These are phyloP conservation scores for Eudemis profundana DNA, from an alignment of 2,888 invertebrate species.

Conservation along the genomic window DNA sequence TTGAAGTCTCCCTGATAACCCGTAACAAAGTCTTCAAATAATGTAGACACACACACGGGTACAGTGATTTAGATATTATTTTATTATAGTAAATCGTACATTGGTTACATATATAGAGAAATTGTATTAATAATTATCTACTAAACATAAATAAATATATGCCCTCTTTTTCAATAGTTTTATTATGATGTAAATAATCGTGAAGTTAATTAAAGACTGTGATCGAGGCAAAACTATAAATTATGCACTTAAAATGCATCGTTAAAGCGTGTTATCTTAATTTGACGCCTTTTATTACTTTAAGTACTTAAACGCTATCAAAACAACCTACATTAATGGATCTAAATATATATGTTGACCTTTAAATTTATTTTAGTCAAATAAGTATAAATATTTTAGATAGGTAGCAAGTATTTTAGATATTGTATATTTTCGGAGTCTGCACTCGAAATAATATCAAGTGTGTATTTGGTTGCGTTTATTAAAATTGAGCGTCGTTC, in stretches of 20 bases:
- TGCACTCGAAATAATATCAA: no score
- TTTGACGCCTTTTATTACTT: slow-evolving; percentile 21
- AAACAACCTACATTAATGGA: slow-evolving; percentile 5
- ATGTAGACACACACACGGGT: no score
- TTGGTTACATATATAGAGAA: no score
- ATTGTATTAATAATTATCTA: no score
- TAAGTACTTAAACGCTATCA: slow-evolving; percentile 14
- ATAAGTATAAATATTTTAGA: neutral
- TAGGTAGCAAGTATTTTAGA: neutral
- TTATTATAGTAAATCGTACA: no score
- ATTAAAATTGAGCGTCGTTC: no score
- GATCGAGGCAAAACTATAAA: slow-evolving; percentile 17
- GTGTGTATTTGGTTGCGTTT: no score
- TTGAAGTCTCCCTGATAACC: no score
- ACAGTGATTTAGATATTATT: no score
- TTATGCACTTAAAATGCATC: slow-evolving; percentile 24
- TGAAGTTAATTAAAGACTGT: neutral
- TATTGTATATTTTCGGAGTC: no score
- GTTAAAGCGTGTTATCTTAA: slow-evolving; percentile 27
- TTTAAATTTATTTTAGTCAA: neutral
- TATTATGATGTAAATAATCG: neutral
- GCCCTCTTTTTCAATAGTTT: neutral
- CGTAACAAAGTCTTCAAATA: no score
- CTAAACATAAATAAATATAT: no score
- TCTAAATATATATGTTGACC: slow-evolving; percentile 19